Conservation (phyloP, 2,797 vertebrate genomes). For the Danio jaintianensis region DNA sequence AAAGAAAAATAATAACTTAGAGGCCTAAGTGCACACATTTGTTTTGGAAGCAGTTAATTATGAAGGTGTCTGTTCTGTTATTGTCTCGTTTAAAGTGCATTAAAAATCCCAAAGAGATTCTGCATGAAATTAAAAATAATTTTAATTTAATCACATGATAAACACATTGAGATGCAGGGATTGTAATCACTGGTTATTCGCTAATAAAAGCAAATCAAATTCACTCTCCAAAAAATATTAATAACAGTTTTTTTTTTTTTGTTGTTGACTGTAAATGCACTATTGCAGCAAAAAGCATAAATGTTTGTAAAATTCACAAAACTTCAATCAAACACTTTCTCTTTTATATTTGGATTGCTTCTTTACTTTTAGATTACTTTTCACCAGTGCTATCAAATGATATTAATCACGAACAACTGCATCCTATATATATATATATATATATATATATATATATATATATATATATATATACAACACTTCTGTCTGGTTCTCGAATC, state of each 20-base stretch:
- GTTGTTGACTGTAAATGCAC: not conserved
- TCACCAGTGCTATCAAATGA: no score
- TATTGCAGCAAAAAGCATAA: not conserved
- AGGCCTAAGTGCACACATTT: slow-evolving; percentile 66
- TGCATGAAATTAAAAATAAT: slow-evolving; percentile 27
- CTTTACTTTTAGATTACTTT: no score
- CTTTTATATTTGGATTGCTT: no score
- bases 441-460: no score
- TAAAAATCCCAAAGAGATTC: slow-evolving; percentile 41
- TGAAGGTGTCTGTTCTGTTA: slow-evolving; percentile 67
- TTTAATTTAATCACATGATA: slow-evolving; percentile 32
- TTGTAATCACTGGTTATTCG: not conserved
- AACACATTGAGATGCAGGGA: slow-evolving; percentile 11
- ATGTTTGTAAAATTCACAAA: not conserved
- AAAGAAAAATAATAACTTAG: slow-evolving; percentile 66
- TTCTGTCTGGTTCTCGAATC: no score
- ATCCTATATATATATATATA: no score
- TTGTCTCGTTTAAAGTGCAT: slow-evolving; percentile 69
- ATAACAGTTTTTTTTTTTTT: not conserved
- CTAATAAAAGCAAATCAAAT: slow-evolving; percentile 10
- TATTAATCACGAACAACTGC: no score
- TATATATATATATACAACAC: no score
- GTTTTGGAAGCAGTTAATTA: slow-evolving; percentile 70
- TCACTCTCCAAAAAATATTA: not conserved
- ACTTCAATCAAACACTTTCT: no score